phyloP scores from a whole-genome alignment of 2,797 vertebrate genomes.

The Alcedo quadribrachys region DNA sequence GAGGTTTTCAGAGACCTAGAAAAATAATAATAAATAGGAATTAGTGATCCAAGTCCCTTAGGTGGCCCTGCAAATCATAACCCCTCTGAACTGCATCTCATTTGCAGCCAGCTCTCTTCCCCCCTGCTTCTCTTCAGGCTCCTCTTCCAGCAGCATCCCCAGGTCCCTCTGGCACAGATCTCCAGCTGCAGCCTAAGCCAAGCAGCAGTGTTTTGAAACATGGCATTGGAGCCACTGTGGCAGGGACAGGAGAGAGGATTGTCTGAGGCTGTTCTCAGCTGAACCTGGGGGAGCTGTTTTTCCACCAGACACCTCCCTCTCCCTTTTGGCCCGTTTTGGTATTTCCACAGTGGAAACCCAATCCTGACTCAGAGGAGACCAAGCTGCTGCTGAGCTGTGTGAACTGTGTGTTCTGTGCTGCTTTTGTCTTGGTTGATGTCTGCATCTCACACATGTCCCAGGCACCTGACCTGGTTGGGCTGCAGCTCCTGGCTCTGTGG shows the following conservation, averaged over 20 bases:
- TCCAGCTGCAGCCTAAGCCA: background rate
- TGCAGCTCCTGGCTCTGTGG: background rate
- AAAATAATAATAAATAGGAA: slow-evolving; percentile 18
- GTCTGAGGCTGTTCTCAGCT: background rate
- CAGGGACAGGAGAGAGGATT: background rate
- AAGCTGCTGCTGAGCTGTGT: background rate
- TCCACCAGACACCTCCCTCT: background rate
- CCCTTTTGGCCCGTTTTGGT: background rate
- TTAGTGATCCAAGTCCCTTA: background rate
- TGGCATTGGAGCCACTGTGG: background rate
- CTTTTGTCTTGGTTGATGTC: background rate
- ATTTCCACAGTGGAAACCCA: background rate
- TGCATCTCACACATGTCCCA: fast-evolving
- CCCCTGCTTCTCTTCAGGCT: background rate
- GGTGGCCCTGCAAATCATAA: background rate
- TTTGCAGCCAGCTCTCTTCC: background rate
- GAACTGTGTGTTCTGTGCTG: background rate
- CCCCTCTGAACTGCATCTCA: background rate
- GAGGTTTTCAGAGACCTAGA: background rate
- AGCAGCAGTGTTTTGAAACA: background rate
- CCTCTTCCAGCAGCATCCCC: background rate
- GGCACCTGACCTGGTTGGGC: background rate
- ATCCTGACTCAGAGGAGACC: background rate
- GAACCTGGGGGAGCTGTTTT: background rate
- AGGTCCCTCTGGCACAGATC: background rate